Base-by-base conservation (phyloP, 37 sponge, comb jelly and placozoan genomes). In the Halichondria panicea region DNA sequence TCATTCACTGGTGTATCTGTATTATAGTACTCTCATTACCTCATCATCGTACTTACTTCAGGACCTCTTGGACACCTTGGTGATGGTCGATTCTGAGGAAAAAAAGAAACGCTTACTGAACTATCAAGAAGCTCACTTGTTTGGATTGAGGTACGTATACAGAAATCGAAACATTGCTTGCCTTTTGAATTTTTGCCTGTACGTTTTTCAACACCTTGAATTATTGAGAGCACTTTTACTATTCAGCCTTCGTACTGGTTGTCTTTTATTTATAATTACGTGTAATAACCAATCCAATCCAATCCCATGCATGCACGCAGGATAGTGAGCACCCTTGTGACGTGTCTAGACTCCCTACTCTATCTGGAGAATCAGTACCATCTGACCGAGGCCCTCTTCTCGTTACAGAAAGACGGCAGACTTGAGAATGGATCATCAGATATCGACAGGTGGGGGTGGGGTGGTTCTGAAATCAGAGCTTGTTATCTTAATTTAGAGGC, bases 141-240 rank as follows among this genome's bases (percentile, higher is more conserved):
- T 84, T 81, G 94, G 92, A 9, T 72, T 93, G 44, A 71, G 91
- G 94, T 93, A 37, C 0, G 71, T 43, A n/a, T n/a, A n/a, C n/a
- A n/a, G n/a, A n/a, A n/a, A n/a, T n/a, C n/a, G n/a, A n/a, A n/a
- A n/a, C n/a, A n/a, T n/a, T n/a, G n/a, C 50, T 48, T 9, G 9
- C 13, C 13, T 48, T 40, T 42, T 74, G 62, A 15, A 18, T 74
- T 32, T 74, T 38, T 55, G 61, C 36, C 43, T 59, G 21, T 55
- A 61, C 58, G 74, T 74, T 41, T 3, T 48, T 9, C 4, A 28
- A 13, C 27, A 28, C 57, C 27, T 28, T 56, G 57, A 4, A 56
- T 4, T 9, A 28, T 56, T 13, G 57, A 56, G n/a, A 28, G 5
- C 27, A 56, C 12, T 56, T 13, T 28, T 56, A 24, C 27, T 24